Evolutionary conservation across 2,888 invertebrate genomes (phyloP), one percentile per base, ranked within the genome.

Genomic region (Polydrusus tereticollis): DNA sequence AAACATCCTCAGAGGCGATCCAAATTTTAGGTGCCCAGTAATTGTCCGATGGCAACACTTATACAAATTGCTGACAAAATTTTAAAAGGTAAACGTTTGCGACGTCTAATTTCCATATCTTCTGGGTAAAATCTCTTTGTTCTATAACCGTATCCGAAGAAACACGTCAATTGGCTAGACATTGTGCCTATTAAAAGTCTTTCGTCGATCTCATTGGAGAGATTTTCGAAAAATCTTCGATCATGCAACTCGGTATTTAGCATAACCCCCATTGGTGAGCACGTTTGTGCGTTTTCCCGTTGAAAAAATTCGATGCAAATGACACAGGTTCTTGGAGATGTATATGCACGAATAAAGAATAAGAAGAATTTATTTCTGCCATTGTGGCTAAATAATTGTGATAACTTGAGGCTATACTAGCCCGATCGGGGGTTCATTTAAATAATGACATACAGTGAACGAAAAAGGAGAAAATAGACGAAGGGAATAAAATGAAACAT

Each of bases 171-270:
- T 64, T 64, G 63, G 63, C 52, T 52, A 64, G 47, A 36, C 21
- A 36, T 47, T 50, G 21, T 52, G 16, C 63, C 63, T 52, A 64
- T 64, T 64, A 64, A 36, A 18, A 38, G 18, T 16, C 20, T 26
- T 23, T n/a, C 14, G 6, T 16, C 16, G 10, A 23, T 18, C 26
- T 52, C 45, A 71, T 71, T 71, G 71, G 71, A 38, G 36, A 59
- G 58, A 33, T 65, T 29, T 69, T 52, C 43, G 60, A 71, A 66
- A 71, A 70, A 70, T 70, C 64, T 52, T 43, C 23, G 26, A 63
- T 70, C 64, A 70, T 64, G 64, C 70, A 47, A 67, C 33, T 41
- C 29, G 36, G 29, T 45, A 21, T 57, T 65, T 70, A 65, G 59
- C 64, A 63, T 50, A n/a, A 26, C 26, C 26, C 52, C 52, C 52